Base-by-base conservation (phyloP, 2,888 invertebrate species). In the Nomada goodeniana region DNA sequence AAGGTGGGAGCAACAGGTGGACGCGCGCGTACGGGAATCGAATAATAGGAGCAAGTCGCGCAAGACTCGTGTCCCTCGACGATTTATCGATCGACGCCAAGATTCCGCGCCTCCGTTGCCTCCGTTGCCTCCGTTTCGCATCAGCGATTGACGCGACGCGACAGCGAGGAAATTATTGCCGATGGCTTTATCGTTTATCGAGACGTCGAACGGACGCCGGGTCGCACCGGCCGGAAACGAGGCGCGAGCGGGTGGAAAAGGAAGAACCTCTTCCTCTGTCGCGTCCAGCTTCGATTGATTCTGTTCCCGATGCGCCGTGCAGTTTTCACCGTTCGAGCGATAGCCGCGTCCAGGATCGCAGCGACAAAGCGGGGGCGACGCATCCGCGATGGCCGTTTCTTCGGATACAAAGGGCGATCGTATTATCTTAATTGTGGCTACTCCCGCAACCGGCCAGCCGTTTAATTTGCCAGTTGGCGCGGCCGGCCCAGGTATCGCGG, bases 1-100 rank as follows among this genome's bases (percentile, higher is more conserved):
- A 52, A 80, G 80, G 86, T 76, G 88, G 90, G 88, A 88, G 88
- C 90, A 92, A 92, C 92, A 92, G 92, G 92, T 92, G 91, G 89
- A 90, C 88, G 77, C 73, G 23, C 78, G 18, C 70, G 76, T 81
- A 86, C 82, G 85, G 86, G 84, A 79, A 81, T 70, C 78, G 86
- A 87, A 91, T 89, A 88, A 87, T 81, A 82, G 79, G 82, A 78
- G 72, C 64, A 57, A 77, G 64, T 29, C 69, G 44, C 55, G 64
- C 55, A 50, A 36, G 36, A 63, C 55, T 75, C 44, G 44, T 52
- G 53, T 57, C 70, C 65, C 20, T 26, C 23, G 61, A 67, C 67
- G 60, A 73, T 73, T 80, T 55, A 77, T 80, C 69, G 65, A 60
- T 77, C 72, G 59, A 52, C n/a, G 36, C 50, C 52, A 18, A 53